Evolutionary conservation across 30 jellyfish, hydroid and myxozoan genomes (phyloP).

Genomic region (Hydractinia symbiolongicarpus): DNA sequence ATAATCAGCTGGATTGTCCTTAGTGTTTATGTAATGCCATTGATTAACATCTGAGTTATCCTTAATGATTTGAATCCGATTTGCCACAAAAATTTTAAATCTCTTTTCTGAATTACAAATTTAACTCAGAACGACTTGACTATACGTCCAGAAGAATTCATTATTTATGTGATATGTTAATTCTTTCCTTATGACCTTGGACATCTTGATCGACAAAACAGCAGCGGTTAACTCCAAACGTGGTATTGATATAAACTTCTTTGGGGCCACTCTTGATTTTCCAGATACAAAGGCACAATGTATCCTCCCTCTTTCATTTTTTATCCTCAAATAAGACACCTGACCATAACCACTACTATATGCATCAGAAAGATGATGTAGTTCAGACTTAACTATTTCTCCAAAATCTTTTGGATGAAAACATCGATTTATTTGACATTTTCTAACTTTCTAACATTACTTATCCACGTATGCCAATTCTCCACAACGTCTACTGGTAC

Average conservation of each 20-base stretch:
- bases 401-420: conserved; percentile 36
- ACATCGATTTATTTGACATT: conserved; percentile 26
- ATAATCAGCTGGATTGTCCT: conserved; percentile 34
- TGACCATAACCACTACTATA: conserved; percentile 27
- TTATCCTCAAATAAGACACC: background rate
- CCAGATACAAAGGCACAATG: conserved; percentile 26
- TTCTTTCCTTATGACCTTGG: too few species aligned
- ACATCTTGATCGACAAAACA: too few species aligned
- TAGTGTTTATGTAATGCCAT: conserved; percentile 7
- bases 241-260: background rate
- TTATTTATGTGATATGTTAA: too few species aligned
- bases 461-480: conserved; percentile 39
- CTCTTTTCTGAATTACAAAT: conserved; percentile 24
- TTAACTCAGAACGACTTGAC: background rate
- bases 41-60: conserved; percentile 22
- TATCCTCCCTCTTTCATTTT: conserved; percentile 18
- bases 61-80: conserved; percentile 31
- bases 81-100: conserved; percentile 34
- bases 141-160: too few species aligned
- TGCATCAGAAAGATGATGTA: conserved; percentile 52
- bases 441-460: conserved; percentile 21
- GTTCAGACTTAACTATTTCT: background rate
- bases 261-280: conserved; percentile 36
- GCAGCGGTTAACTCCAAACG: too few species aligned
- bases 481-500: conserved; percentile 9